Conservation (phyloP, 2,113 vertebrate genomes). For the Seriola aureovittata region DNA sequence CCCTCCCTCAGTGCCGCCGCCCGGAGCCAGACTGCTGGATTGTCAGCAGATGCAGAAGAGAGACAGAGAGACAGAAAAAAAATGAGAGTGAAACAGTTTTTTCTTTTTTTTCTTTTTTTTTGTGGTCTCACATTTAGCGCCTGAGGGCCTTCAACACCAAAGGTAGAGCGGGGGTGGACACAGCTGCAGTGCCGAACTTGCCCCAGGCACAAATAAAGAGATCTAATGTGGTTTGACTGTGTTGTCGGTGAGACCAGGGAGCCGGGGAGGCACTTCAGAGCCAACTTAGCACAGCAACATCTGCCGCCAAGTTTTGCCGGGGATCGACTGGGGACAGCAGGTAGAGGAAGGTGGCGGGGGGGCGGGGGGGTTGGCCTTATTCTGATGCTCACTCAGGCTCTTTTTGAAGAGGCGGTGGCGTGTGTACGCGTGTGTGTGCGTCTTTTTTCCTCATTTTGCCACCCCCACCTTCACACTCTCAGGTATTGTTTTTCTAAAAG, state of each 20-base stretch:
- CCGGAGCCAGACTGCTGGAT: slow-evolving; percentile 86
- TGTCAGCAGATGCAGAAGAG: slow-evolving; percentile 88
- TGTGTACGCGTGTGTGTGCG: not conserved
- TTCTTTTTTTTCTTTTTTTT: slow-evolving; percentile 70
- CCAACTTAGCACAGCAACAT: slow-evolving; percentile 90
- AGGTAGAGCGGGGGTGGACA: slow-evolving; percentile 94
- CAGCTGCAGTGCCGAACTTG: slow-evolving; percentile 94
- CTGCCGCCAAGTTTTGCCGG: slow-evolving; percentile 91
- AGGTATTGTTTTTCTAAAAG: slow-evolving; percentile 89
- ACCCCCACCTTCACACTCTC: slow-evolving; percentile 44
- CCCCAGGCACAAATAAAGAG: slow-evolving; percentile 95
- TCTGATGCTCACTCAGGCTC: slow-evolving; percentile 78
- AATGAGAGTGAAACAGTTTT: slow-evolving; percentile 64
- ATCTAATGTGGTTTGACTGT: slow-evolving; percentile 93
- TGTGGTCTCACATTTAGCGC: slow-evolving; percentile 90
- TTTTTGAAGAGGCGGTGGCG: slow-evolving; percentile 81
- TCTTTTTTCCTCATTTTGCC: slow-evolving; percentile 28
- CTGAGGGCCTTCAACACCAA: slow-evolving; percentile 92
- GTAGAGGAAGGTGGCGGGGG: slow-evolving; percentile 85
- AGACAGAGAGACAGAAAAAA: slow-evolving; percentile 68
- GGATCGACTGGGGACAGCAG: slow-evolving; percentile 92
- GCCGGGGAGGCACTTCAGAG: slow-evolving; percentile 94
- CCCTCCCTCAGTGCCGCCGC: slow-evolving; percentile 65
- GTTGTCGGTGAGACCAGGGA: slow-evolving; percentile 89
- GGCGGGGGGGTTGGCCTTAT: slow-evolving; percentile 82